phyloP scores from a whole-genome alignment of 2,113 vertebrate genomes.

The Prunella fulvescens region DNA sequence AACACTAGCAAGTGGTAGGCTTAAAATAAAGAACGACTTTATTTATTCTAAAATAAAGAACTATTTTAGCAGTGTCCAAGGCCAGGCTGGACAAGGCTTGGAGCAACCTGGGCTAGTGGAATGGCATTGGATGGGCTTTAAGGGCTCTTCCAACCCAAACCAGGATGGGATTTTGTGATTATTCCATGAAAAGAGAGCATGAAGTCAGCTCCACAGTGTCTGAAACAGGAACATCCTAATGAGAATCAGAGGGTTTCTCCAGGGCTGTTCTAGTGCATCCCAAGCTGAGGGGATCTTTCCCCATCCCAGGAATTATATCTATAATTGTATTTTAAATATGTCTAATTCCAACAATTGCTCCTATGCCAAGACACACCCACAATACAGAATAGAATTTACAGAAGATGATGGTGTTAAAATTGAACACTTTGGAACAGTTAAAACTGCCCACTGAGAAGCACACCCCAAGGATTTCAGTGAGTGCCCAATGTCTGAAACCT shows the following conservation, averaged over 20 bases:
- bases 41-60: not conserved
- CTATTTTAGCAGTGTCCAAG: not conserved
- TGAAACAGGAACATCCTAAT: not conserved
- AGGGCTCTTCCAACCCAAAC: not conserved
- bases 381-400: rapidly evolving
- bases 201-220: not conserved
- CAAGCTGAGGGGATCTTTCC: not conserved
- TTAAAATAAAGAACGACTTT: not conserved
- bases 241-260: not conserved
- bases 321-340: not conserved
- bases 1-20: not conserved
- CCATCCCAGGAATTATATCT: not conserved
- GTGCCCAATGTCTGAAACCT: not conserved
- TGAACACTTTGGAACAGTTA: not conserved
- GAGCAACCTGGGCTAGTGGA: not conserved
- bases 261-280: not conserved
- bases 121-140: not conserved
- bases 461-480: not conserved
- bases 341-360: not conserved
- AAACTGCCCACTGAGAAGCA: not conserved
- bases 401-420: not conserved
- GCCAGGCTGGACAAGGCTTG: not conserved
- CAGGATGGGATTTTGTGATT: not conserved
- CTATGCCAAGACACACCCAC: not conserved
- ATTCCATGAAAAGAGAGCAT: not conserved